Base-by-base conservation (phyloP, 1,140 invertebrate genomes). In the Calosoma granatense region DNA sequence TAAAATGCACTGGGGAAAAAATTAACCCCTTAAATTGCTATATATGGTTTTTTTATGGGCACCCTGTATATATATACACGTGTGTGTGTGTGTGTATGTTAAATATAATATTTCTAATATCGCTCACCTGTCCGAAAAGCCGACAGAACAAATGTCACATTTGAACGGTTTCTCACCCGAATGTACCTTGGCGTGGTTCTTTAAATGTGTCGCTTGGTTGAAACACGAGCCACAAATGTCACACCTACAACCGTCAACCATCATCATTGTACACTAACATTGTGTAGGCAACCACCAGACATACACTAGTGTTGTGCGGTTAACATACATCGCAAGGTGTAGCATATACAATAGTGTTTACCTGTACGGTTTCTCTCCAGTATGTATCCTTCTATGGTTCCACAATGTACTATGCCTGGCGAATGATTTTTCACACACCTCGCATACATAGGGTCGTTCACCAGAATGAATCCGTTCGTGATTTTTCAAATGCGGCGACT, bases 311-410 rank as follows among this genome's bases (percentile, higher is more conserved):
- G n/a, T n/a, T n/a, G n/a, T n/a, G n/a, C n/a, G n/a, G n/a, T n/a
- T n/a, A n/a, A n/a, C n/a, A n/a, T n/a, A n/a, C n/a, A n/a, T n/a
- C n/a, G n/a, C n/a, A n/a, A n/a, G n/a, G n/a, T n/a, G n/a, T 9
- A 54, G 4, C 20, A 54, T 54, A 26, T 6, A 20, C 3, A 19
- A 26, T 17, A 12, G n/a, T 36, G 26, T 36, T 36, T 36, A 36
- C 69, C 83, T 82, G 65, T 91, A 91, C 9, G 90, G 90, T 70
- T 92, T 92, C 75, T 93, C 90, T 15, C 90, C 90, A 2, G 92
- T 97, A 70, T 98, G 95, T 60, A 98, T 97, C 56, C 94, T 82
- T 43, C 92, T 79, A 70, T 97, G 94, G 70, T 92, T 92, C 87
- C 89, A 92, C 36, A 94, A 73, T 0, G 88, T 94, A 21, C 85